These are phyloP conservation scores for Spilogale gracilis DNA, from an alignment of 2,113 vertebrate genomes.

Conservation along the genomic window DNA sequence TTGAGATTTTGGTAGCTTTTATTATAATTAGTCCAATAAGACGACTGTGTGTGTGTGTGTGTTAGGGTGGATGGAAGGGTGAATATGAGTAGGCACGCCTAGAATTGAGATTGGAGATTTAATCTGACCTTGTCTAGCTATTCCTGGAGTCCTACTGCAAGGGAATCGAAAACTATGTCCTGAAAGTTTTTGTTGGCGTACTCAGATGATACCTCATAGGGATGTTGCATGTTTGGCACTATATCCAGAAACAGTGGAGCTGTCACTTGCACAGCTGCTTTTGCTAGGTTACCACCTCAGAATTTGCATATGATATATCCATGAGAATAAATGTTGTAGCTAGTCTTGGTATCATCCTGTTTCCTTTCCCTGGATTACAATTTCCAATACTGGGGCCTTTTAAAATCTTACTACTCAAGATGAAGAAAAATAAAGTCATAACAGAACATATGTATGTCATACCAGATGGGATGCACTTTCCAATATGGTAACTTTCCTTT, in stretches of 20 bases:
- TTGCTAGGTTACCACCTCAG: neutral
- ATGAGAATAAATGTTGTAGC: slow-evolving; percentile 34
- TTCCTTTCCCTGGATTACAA: slow-evolving; percentile 10
- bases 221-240: neutral
- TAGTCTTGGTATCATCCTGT: neutral
- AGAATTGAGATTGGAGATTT: neutral
- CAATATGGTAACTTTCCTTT: slow-evolving; percentile 47
- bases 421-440: slow-evolving; percentile 32
- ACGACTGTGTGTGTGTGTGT: neutral
- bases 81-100: too few relatives aligned
- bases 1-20: neutral
- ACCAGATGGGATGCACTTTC: slow-evolving; percentile 44
- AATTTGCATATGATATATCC: neutral
- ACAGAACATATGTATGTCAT: neutral
- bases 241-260: neutral
- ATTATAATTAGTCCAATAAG: neutral
- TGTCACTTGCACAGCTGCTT: neutral
- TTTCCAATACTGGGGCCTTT: neutral
- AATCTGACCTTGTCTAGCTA: neutral
- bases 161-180: neutral
- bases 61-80: neutral
- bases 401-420: slow-evolving; percentile 50
- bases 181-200: neutral
- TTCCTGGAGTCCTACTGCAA: neutral
- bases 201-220: neutral